These are phyloP conservation scores for Octopus sinensis DNA, from an alignment of 1,140 invertebrate genomes.

Conservation along the genomic window DNA sequence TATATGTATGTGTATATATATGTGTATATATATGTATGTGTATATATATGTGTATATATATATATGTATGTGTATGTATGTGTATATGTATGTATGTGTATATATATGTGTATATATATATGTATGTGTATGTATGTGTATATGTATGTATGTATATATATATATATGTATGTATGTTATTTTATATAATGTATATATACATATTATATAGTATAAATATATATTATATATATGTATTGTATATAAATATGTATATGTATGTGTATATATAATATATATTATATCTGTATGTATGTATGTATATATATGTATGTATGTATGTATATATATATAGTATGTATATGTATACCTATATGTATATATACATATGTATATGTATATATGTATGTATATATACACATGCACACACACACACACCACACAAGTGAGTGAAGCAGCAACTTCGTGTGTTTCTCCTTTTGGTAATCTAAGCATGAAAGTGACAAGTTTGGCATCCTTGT, in stretches of 20 bases:
- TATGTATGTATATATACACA: background rate
- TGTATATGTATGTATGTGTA: background rate
- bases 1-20: background rate
- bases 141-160: background rate
- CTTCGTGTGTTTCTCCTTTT: no score
- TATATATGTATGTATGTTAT: background rate
- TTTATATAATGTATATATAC: no score
- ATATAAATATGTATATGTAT: no score
- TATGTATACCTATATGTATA: background rate
- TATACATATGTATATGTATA: background rate
- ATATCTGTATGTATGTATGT: no score
- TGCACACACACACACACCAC: background rate
- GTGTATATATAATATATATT: no score
- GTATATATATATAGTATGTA: no score
- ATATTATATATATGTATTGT: no score
- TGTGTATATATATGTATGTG: background rate
- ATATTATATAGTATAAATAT: no score
- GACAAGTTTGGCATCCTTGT: no score
- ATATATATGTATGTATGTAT: no score
- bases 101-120: background rate
- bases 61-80: background rate
- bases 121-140: background rate
- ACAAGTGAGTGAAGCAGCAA: no score
- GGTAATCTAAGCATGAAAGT: no score
- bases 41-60: constrained; percentile 2